Evolutionary conservation across 2,797 vertebrate species (phyloP), one percentile per base, ranked within the genome.

Genomic region (Catostomus latipinnis): DNA sequence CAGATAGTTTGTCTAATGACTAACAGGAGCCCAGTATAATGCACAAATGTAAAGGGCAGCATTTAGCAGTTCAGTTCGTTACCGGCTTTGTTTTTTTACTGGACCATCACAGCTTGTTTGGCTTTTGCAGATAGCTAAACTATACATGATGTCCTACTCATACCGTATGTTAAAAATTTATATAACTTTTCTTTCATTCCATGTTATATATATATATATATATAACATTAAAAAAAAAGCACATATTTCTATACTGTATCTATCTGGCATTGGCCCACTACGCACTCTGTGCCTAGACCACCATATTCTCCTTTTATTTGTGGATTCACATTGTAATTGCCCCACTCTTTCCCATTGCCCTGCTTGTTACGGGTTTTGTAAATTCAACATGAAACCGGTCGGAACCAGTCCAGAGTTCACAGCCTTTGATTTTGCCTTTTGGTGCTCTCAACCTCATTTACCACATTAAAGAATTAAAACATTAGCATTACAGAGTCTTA

Each of bases 261-360:
- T 71, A 8, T 79, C 8, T 80, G 76, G 87, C 84, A 87, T 88
- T 87, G 85, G 88, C 87, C 75, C 79, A 83, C 74, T 80, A 61
- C 77, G 71, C 78, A 87, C 84, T 82, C 89, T 88, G 90, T 92
- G 92, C 90, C 91, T 94, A 92, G 34, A 85, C 85, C 74, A 84
- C 80, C 57, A 53, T 71, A 6, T 50, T 58, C 14, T 77, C 18
- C 8, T 13, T 57, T n/a, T 10, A 50, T 8, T 54, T 46, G n/a
- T 2, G 45, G 14, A 18, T 13, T n/a, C 9, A 46, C 6, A 14
- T 57, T 58, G 12, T 46, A 10, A 46, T 60, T 71, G 13, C n/a
- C 6, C 34, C 2, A 43, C 10, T 50, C 14, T 56, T 10, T 56
- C 56, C 16, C 3, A 13, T 74, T 45, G 53, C 50, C n/a, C 65